Base-by-base conservation (phyloP, 2,113 vertebrate genomes). In the Gymnarchus niloticus region DNA sequence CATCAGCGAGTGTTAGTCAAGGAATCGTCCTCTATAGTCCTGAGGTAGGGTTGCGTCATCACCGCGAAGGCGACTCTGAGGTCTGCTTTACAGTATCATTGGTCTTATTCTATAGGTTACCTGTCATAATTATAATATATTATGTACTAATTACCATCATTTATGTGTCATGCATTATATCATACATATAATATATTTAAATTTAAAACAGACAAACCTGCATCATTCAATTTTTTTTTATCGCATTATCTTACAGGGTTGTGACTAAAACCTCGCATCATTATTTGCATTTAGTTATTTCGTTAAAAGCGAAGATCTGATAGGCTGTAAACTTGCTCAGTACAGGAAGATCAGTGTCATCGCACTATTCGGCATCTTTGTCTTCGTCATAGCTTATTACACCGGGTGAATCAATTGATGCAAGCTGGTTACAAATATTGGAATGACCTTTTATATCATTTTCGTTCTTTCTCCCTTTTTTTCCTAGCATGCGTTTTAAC, bases 401-500 rank as follows among this genome's bases (percentile, higher is more conserved):
- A 52, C 1, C 33, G 23, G 48, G 59, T 78, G 84, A 78, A 25
- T 56, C n/a, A 25, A 48, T 85, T 41, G 52, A 85, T 85, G 69
- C 33, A 56, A 57, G 6, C 23, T 85, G 84, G 37, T 85, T 56
- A 77, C 19, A 85, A 9, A 56, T 85, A 41, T 44, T 85, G 69
- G 69, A 85, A 78, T 76, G 46, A 77, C 73, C 57, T 85, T 85
- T 85, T 85, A 85, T 56, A 80, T 69, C 73, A 76, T 80, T 85
- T 85, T 41, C 84, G 84, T 85, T 85, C 65, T 85, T 76, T 85
- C 84, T 85, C 69, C 73, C 84, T 78, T 78, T 84, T 81, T 84
- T 85, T 84, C n/a, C 84, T 78, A 85, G 84, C 84, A 85, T 85
- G 84, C 84, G 69, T 84, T 84, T 77, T 84, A 84, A 78, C 82